phyloP scores from a whole-genome alignment of 2,888 invertebrate genomes.

The Lycocerus yunnanus region DNA sequence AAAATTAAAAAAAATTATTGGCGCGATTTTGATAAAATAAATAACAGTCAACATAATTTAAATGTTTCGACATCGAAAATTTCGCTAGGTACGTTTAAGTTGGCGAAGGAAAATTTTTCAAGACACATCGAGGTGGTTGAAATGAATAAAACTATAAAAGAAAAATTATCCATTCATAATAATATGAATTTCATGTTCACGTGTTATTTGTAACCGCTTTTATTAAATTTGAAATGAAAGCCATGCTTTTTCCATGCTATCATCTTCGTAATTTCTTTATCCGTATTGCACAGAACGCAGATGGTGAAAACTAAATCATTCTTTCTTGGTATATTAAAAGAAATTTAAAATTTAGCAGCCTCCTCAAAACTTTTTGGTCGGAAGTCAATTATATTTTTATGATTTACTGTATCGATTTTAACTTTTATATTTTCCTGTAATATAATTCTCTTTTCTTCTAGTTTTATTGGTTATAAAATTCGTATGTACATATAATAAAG shows the following conservation, averaged over 20 bases:
- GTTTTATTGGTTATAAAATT: neutral
- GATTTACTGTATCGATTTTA: conserved; percentile 3
- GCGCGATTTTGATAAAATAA: neutral
- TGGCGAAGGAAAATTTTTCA: conserved; percentile 5
- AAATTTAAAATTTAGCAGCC: conserved; percentile 46
- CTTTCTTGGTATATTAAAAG: conserved; percentile 48
- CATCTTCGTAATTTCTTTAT: conserved; percentile 49
- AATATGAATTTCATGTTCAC: conserved; percentile 32
- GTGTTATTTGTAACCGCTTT: conserved; percentile 44
- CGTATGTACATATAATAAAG: neutral
- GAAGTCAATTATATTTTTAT: conserved; percentile 17
- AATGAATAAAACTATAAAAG: conserved; percentile 23
- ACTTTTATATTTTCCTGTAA: neutral
- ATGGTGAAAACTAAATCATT: conserved; percentile 49
- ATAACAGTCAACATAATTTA: neutral
- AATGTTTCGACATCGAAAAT: neutral
- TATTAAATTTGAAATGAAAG: conserved; percentile 50
- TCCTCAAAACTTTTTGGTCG: conserved; percentile 27
- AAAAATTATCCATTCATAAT: conserved; percentile 27
- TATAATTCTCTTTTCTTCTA: neutral
- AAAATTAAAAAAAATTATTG: neutral
- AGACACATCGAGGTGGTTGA: conserved; percentile 11
- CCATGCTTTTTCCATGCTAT: conserved; percentile 47
- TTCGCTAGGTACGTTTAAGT: neutral
- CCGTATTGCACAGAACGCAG: conserved; percentile 46